Base-by-base conservation (phyloP, 2,113 vertebrate genomes). In the Pollimyrus isidori region DNA sequence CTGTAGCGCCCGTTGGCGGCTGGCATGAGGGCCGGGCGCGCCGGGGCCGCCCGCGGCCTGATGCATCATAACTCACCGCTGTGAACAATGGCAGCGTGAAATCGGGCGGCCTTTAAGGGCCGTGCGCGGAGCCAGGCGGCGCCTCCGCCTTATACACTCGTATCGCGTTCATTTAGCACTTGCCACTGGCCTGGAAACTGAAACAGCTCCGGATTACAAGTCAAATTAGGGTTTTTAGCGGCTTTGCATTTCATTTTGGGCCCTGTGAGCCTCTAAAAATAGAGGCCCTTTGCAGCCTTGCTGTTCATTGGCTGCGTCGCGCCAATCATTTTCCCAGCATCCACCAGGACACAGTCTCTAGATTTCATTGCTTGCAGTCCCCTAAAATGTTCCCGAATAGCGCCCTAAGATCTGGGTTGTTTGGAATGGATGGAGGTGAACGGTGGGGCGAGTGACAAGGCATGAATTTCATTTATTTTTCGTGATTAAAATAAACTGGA, bases 301-400 rank as follows among this genome's bases (percentile, higher is more conserved):
- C 92, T 94, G 93, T 94, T 95, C 94, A 94, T 94, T 93, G 93
- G 91, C 92, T 87, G 91, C 76, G 94, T 93, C 91, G 80, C 89
- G 91, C 92, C 93, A 93, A 94, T 93, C 89, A 90, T 93, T 94
- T 94, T 92, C 91, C 92, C 92, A 93, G 93, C 92, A 93, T 93
- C 91, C 90, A 92, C 94, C 93, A 93, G 95, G 94, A 94, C 94
- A 94, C 90, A 91, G 94, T 92, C 73, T 91, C 89, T 89, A 85
- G 89, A 88, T 88, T 88, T 91, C 92, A 89, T 90, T 76, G 65
- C 73, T 88, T 84, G 21, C 53, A 35, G 45, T 73, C 73, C 91
- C 91, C 87, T 52, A 76, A 76, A 69, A 76, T 88, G 62, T 87
- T 91, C 91, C 91, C 90, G 84, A 90, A 85, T 46, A 53, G 89